These are phyloP conservation scores for Scrobipalpa atriplicella DNA, from an alignment of 2,888 invertebrate species.

Conservation along the genomic window DNA sequence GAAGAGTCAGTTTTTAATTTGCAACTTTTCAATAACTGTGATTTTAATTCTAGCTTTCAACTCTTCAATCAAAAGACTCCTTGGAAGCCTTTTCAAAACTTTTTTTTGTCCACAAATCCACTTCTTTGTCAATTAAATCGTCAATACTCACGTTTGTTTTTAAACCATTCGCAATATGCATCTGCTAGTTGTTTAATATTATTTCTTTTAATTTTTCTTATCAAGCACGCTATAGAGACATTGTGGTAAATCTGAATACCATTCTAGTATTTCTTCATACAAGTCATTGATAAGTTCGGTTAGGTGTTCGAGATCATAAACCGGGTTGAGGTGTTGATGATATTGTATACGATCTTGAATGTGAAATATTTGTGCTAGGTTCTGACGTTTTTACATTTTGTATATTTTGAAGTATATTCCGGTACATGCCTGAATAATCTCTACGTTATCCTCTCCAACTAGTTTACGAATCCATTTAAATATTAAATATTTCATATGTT, in stretches of 20 bases:
- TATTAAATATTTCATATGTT: slow-evolving; percentile 35
- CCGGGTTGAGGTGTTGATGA: not conserved
- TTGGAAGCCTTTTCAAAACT: slow-evolving; percentile 20
- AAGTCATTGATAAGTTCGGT: slow-evolving; percentile 21
- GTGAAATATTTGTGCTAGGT: not conserved
- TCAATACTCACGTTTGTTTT: slow-evolving; percentile 16
- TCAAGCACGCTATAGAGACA: slow-evolving; percentile 23
- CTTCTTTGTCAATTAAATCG: slow-evolving; percentile 32
- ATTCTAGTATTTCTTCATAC: slow-evolving; percentile 30
- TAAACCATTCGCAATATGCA: slow-evolving; percentile 27
- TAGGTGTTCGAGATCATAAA: not conserved
- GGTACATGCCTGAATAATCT: slow-evolving; percentile 28
- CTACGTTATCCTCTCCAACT: slow-evolving; percentile 30
- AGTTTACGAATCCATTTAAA: slow-evolving; percentile 37
- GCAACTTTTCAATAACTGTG: not conserved
- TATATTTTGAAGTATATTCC: slow-evolving; percentile 26
- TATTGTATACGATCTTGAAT: not conserved
- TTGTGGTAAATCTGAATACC: slow-evolving; percentile 31
- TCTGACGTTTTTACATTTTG: not conserved
- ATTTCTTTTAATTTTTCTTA: slow-evolving; percentile 13
- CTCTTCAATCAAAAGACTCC: slow-evolving; percentile 8
- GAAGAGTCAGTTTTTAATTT: slow-evolving; percentile 8
- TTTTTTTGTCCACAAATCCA: slow-evolving; percentile 31
- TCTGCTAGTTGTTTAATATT: slow-evolving; percentile 31
- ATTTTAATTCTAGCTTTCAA: slow-evolving; percentile 29